A percentile compares a stretch with the other conserved stretches of the same genome.
Conservation (phyloP, 2,888 invertebrate species). For the Aphidoletes aphidimyza region DNA sequence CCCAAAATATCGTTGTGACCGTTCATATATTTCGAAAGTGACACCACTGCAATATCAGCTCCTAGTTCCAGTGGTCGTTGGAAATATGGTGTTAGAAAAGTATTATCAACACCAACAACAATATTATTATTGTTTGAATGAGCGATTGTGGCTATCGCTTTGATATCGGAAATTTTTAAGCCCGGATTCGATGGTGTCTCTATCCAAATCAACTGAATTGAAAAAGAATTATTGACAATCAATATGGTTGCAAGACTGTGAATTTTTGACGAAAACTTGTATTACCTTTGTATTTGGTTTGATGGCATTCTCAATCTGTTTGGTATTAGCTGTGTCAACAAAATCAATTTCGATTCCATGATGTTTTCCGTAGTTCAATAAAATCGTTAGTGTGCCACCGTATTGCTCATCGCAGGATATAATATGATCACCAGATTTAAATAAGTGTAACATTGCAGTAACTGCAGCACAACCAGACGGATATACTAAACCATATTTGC, state of each 20-base stretch:
- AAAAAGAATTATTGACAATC: conserved; percentile 54
- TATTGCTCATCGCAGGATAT: conserved; percentile 93
- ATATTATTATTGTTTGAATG: too few species aligned
- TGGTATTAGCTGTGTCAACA: conserved; percentile 78
- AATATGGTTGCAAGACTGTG: conserved; percentile 53
- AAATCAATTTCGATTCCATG: conserved; percentile 81
- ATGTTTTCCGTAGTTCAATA: conserved; percentile 10
- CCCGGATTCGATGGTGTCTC: too few species aligned
- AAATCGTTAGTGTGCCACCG: conserved; percentile 68
- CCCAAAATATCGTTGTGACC: conserved; percentile 97
- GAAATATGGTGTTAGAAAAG: conserved; percentile 88
- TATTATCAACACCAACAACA: too few species aligned
- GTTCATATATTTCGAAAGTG: conserved; percentile 97
- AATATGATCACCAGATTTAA: conserved; percentile 89
- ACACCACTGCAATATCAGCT: conserved; percentile 91
- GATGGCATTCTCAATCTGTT: conserved; percentile 75
- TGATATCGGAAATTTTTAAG: conserved; percentile 61
- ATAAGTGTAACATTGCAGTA: conserved; percentile 77
- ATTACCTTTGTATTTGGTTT: conserved; percentile 86
- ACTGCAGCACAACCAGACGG: conserved; percentile 92
- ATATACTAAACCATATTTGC: conserved; percentile 83
- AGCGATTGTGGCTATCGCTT: too few species aligned
- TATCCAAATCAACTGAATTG: conserved; percentile 80
- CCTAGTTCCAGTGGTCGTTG: conserved; percentile 91
- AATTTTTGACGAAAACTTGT: not conserved